Percentiles rank a stretch among this genome's conserved stretches.
These are phyloP conservation scores for Cryptocephalus moraei DNA, from an alignment of 2,888 invertebrate genomes.

Conservation along the genomic window DNA sequence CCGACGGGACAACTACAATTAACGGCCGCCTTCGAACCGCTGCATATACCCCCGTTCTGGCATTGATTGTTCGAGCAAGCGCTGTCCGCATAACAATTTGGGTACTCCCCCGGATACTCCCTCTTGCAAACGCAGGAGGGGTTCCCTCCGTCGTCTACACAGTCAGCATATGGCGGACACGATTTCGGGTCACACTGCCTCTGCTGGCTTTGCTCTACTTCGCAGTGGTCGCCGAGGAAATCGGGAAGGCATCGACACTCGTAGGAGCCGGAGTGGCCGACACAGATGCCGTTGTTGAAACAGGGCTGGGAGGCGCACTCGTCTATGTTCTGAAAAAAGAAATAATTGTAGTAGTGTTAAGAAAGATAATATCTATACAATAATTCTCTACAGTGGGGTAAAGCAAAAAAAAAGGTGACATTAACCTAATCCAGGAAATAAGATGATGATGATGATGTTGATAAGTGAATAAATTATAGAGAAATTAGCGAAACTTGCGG, in stretches of 20 bases:
- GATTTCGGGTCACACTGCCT: constrained; percentile 38
- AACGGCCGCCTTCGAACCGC: constrained; percentile 44
- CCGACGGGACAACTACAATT: constrained; percentile 63
- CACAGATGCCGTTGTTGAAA: constrained; percentile 48
- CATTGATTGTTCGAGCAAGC: constrained; percentile 62
- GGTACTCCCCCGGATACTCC: constrained; percentile 46
- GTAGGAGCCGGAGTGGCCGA: constrained; percentile 46
- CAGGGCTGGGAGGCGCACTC: constrained; percentile 54
- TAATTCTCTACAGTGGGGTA: too few species aligned
- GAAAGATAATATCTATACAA: too few species aligned
- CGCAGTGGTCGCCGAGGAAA: constrained; percentile 45
- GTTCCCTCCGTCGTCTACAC: constrained; percentile 39
- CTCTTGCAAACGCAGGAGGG: constrained; percentile 54
- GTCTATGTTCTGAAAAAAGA: constrained; percentile 36
- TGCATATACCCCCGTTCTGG: constrained; percentile 65
- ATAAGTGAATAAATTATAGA: too few species aligned
- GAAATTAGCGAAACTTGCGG: too few species aligned
- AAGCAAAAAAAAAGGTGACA: too few species aligned
- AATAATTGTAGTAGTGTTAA: neutral
- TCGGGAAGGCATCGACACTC: constrained; percentile 47
- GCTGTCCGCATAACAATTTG: constrained; percentile 40
- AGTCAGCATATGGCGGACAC: constrained; percentile 60
- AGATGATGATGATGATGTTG: too few species aligned
- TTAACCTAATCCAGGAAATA: too few species aligned
- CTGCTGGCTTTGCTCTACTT: constrained; percentile 33